These are phyloP conservation scores for Anoplolepis gracilipes DNA, from an alignment of 1,140 invertebrate species.

Conservation along the genomic window DNA sequence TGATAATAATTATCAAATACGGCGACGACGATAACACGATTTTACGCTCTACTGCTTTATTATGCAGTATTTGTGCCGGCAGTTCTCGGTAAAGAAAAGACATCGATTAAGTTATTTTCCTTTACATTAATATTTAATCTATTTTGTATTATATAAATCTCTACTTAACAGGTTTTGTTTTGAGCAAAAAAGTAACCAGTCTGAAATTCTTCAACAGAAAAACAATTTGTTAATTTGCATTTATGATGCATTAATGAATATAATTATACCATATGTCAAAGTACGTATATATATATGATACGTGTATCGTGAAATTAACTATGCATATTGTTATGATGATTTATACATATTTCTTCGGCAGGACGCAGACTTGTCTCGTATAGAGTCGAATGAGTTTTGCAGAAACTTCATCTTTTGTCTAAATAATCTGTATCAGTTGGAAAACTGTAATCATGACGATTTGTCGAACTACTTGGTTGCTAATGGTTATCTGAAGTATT, in stretches of 20 bases:
- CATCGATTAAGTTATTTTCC: neutral
- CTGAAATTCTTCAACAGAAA: neutral
- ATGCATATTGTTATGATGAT: neutral
- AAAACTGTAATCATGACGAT: slow-evolving; percentile 53
- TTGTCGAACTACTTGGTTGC: slow-evolving; percentile 71
- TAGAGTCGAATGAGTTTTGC: slow-evolving; percentile 47
- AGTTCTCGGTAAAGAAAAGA: slow-evolving; percentile 42
- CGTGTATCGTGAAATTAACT: neutral
- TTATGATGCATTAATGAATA: slow-evolving; percentile 45
- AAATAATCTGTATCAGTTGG: slow-evolving; percentile 63
- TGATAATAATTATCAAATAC: slow-evolving; percentile 61
- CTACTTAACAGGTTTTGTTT: slow-evolving; percentile 37
- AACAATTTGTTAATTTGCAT: neutral
- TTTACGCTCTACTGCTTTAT: neutral
- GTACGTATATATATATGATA: slow-evolving; percentile 53
- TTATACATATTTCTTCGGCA: neutral
- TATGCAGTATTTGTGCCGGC: slow-evolving; percentile 61
- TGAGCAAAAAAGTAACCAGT: neutral
- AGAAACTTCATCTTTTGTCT: slow-evolving; percentile 60
- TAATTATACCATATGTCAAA: slow-evolving; percentile 64
- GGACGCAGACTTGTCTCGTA: slow-evolving; percentile 29
- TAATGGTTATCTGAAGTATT: slow-evolving; percentile 71
- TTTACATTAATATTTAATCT: neutral
- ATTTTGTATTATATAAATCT: neutral
- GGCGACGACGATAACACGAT: slow-evolving; percentile 51